A percentile compares a stretch with the other conserved stretches of the same genome.
Evolutionary conservation across 1,140 invertebrate genomes (phyloP).

Genomic region (Colletes gigas): DNA sequence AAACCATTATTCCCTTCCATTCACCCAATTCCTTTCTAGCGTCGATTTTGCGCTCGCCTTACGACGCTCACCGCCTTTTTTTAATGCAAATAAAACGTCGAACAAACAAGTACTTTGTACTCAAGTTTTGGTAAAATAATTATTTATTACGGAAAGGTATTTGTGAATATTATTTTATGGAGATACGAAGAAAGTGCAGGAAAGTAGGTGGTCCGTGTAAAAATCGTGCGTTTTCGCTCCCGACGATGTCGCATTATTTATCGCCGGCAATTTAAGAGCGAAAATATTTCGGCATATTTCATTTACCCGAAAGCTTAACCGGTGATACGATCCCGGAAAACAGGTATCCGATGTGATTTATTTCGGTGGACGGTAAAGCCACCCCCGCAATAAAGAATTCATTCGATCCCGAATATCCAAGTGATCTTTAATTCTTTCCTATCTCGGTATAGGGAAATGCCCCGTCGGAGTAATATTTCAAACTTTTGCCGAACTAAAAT

Average conservation of each 20-base stretch:
- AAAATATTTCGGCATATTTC: slow-evolving; percentile 19
- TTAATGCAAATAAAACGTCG: no score
- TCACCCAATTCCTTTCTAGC: background rate
- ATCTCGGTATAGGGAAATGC: background rate
- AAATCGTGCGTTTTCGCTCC: background rate
- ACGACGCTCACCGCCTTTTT: background rate
- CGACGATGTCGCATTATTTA: background rate
- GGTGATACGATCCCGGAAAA: background rate
- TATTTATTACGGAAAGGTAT: no score
- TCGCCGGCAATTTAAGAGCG: slow-evolving; percentile 9
- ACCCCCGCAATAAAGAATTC: background rate
- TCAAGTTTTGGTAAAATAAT: no score
- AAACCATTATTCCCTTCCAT: slow-evolving; percentile 1
- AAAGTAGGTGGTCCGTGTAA: no score
- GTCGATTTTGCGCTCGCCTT: background rate
- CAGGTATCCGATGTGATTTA: background rate
- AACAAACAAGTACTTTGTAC: no score
- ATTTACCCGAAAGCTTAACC: background rate
- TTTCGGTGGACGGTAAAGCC: no score
- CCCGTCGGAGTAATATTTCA: background rate
- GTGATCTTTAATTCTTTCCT: background rate
- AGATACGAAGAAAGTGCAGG: no score
- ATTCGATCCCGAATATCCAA: background rate
- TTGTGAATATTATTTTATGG: no score
- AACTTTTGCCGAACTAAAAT: background rate